Evolutionary conservation across 2,113 vertebrate genomes (phyloP), one percentile per base, ranked within the genome.

Genomic region (Uria lomvia): DNA sequence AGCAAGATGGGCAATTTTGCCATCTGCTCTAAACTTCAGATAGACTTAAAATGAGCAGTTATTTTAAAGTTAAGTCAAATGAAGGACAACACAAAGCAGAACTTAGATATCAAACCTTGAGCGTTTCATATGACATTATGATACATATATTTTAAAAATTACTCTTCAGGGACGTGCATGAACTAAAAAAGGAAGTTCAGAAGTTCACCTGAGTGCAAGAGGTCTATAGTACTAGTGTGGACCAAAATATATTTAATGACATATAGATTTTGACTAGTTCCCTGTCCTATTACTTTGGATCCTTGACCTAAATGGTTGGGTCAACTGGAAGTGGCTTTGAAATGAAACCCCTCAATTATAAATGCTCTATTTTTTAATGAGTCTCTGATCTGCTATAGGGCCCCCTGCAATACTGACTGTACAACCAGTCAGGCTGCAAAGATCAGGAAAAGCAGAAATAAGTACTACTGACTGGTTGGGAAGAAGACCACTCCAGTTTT

Each of bases 61-160:
- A 87, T 87, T 96, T 96, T 85, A 45, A 71, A 91, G 59, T 82
- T 94, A 56, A 87, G 63, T 63, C 77, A 96, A 53, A 66, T 86
- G 71, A 92, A 90, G 53, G 49, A 66, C 50, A 88, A 43, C 12
- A 66, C 16, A 94, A 90, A 81, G 18, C 12, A 76, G 34, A 82
- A 90, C 12, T 53, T 79, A 38, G 20, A 23, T 75, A 63, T 38
- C 9, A 81, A 72, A 55, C 6, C 9, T 15, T 58, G 15, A 56
- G 5, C 2, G 26, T 87, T 96, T 85, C 56, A 56, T 43, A 72
- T 38, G 3, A 5, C 14, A 11, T 56, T 88, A 66, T 66, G 19
- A 70, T 23, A 53, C 2, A 45, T 21, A 14, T 15, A 38, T 63
- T 55, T 90, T 68, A 19, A 0, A 59, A 91, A 78, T 60, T 50